These are phyloP conservation scores for Sturnus vulgaris DNA, from an alignment of 2,113 vertebrate genomes.

Conservation along the genomic window DNA sequence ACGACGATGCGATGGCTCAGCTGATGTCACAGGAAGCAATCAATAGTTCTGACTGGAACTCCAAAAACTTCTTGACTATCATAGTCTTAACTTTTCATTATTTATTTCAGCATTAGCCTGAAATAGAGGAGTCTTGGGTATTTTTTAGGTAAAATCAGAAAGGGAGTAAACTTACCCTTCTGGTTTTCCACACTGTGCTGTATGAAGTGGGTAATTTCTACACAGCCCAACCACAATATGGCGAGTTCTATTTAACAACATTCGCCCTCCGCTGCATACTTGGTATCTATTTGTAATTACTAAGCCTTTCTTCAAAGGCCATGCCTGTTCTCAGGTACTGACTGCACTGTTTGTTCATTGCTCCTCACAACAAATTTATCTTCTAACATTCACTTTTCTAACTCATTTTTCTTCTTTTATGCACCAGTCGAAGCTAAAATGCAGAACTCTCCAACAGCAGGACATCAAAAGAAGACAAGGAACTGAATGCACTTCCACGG, in stretches of 20 bases:
- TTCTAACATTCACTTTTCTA: background rate
- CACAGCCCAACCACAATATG: background rate
- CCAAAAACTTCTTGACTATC: background rate
- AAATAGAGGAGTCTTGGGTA: background rate
- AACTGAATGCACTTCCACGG: background rate
- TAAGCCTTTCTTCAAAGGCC: background rate
- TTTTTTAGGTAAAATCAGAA: background rate
- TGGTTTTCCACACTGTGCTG: background rate
- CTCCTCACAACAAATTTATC: background rate
- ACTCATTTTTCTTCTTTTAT: background rate
- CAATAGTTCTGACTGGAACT: background rate
- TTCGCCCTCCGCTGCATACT: background rate
- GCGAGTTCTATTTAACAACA: background rate
- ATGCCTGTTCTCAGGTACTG: background rate
- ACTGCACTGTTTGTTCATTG: background rate
- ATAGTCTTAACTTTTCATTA: background rate
- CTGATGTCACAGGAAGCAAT: no score
- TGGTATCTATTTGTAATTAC: background rate
- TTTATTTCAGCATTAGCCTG: background rate
- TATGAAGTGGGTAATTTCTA: fast-evolving
- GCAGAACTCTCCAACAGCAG: background rate
- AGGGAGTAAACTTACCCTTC: background rate
- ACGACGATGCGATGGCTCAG: no score
- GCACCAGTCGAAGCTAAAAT: background rate
- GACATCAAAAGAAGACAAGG: background rate